These are phyloP conservation scores for Cremastinae sp. DNA, from an alignment of 2,888 invertebrate species.

Conservation along the genomic window DNA sequence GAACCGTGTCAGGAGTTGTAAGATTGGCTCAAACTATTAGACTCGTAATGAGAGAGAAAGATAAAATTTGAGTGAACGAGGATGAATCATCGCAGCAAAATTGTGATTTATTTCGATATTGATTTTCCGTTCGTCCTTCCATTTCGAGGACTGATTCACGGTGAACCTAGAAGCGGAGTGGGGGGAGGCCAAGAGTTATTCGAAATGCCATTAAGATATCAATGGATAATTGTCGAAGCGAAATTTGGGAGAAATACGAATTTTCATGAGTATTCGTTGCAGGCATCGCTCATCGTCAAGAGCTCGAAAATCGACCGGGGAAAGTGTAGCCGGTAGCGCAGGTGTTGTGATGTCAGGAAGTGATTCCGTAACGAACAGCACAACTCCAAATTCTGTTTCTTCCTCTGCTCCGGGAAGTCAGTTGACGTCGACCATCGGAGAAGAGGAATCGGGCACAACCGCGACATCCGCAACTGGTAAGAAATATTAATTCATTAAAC, in stretches of 20 bases:
- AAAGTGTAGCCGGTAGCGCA: slow-evolving; percentile 80
- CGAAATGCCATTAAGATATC: too few species aligned
- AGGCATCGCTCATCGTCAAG: slow-evolving; percentile 81
- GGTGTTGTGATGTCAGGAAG: slow-evolving; percentile 75
- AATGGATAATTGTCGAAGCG: background rate
- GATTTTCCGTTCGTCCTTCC: too few species aligned
- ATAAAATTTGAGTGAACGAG: too few species aligned
- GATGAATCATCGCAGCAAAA: too few species aligned
- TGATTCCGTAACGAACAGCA: slow-evolving; percentile 75
- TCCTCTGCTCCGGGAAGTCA: slow-evolving; percentile 74
- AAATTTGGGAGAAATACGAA: slow-evolving; percentile 25
- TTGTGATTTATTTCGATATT: too few species aligned
- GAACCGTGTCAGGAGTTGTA: background rate
- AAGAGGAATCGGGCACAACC: slow-evolving; percentile 74
- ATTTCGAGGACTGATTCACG: too few species aligned
- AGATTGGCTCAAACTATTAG: too few species aligned
- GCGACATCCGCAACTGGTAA: slow-evolving; percentile 74
- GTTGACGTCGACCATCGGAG: slow-evolving; percentile 73
- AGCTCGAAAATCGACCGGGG: slow-evolving; percentile 79
- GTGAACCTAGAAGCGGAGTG: too few species aligned
- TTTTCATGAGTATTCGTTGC: slow-evolving; percentile 47
- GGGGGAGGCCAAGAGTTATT: too few species aligned
- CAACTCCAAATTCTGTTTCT: slow-evolving; percentile 72
- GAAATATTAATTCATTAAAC: too few species aligned
- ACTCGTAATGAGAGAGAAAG: too few species aligned